phyloP scores from a whole-genome alignment of 2,797 vertebrate species.

The Clarias fuscus region DNA sequence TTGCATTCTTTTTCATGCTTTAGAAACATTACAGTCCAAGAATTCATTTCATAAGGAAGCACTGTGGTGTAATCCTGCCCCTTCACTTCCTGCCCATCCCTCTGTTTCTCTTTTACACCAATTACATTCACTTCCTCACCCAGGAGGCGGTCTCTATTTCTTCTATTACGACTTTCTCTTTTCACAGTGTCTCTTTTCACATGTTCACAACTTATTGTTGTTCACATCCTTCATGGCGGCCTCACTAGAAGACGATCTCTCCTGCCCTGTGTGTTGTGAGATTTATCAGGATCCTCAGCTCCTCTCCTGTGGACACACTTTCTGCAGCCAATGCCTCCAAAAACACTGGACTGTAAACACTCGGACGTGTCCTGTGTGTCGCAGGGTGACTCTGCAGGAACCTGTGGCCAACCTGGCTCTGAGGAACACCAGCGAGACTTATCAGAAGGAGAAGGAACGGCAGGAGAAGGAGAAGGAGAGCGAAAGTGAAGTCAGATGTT shows the following conservation, averaged over 20 bases:
- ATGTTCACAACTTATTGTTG: too few species aligned
- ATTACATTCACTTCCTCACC: not conserved
- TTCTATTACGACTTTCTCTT: not conserved
- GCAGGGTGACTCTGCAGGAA: not conserved
- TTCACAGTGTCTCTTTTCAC: not conserved
- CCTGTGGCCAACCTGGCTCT: conserved; percentile 45
- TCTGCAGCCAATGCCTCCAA: conserved; percentile 69
- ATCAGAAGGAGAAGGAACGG: conserved; percentile 34
- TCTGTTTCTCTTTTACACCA: not conserved
- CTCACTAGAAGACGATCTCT: conserved; percentile 44
- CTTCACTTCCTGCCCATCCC: not conserved
- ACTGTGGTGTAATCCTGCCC: not conserved
- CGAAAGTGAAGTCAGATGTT: not conserved
- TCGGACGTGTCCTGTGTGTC: conserved; percentile 43
- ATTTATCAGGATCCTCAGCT: conserved; percentile 73
- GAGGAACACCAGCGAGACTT: conserved; percentile 48
- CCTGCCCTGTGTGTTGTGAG: conserved; percentile 74
- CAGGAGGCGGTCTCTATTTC: not conserved
- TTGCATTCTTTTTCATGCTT: too few species aligned
- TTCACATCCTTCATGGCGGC: not conserved
- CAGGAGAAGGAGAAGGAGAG: not conserved
- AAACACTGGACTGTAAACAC: conserved; percentile 20
- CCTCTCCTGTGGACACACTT: conserved; percentile 74
- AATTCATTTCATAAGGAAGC: not conserved
- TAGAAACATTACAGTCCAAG: not conserved